Conservation (phyloP, 2,797 vertebrate genomes). For the Thalassophryne amazonica region DNA sequence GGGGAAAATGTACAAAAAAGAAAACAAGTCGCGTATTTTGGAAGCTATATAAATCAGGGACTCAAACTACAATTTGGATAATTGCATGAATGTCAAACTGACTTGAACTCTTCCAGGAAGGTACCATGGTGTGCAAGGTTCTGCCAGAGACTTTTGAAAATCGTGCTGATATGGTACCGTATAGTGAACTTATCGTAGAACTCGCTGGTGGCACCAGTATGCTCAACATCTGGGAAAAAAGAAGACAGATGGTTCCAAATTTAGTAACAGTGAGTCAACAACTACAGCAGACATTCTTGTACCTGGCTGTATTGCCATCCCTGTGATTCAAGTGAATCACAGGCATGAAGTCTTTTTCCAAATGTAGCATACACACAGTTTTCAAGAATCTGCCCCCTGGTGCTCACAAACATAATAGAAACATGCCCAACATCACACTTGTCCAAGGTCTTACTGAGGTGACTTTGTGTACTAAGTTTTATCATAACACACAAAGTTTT, state of each 20-base stretch:
- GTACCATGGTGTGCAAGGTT: constrained; percentile 96
- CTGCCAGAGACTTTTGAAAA: constrained; percentile 99
- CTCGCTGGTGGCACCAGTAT: constrained; percentile 96
- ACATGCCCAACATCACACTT: no score
- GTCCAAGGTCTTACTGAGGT: no score
- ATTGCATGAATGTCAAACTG: constrained; percentile 63
- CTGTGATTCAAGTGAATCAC: no score
- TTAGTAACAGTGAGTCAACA: no score
- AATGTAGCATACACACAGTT: no score
- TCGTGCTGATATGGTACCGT: constrained; percentile 98
- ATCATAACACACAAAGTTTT: no score
- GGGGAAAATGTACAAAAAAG: neutral
- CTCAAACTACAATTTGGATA: neutral
- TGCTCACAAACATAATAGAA: no score
- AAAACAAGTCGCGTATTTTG: neutral
- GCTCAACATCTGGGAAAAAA: constrained; percentile 87
- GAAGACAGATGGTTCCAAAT: neutral
- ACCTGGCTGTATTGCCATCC: no score
- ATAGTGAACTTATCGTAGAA: constrained; percentile 99
- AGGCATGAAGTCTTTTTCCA: no score
- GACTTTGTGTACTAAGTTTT: no score
- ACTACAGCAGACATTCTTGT: no score
- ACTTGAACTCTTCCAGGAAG: constrained; percentile 99
- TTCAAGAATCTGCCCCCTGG: no score
- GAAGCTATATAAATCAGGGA: neutral